These are phyloP conservation scores for Pao palembangensis DNA, from an alignment of 2,113 vertebrate species.

Conservation along the genomic window DNA sequence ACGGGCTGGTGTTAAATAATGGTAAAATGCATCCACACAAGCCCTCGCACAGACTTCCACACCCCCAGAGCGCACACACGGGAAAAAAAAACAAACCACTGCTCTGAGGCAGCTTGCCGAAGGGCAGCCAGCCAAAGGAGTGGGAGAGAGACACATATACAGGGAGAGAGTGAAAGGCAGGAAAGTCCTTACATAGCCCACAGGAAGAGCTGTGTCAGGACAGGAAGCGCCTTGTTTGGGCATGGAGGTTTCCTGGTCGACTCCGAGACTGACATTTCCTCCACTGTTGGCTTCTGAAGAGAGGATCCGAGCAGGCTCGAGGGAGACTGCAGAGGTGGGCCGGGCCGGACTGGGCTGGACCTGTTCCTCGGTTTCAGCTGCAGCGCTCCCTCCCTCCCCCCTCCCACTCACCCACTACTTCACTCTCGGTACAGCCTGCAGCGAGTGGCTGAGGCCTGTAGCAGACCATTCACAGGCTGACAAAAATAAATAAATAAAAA, in stretches of 20 bases:
- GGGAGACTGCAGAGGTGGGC: slow-evolving; percentile 69
- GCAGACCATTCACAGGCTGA: no score
- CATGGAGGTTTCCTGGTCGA: slow-evolving; percentile 75
- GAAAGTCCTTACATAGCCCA: slow-evolving; percentile 81
- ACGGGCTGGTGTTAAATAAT: slow-evolving; percentile 15
- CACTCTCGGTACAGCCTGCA: slow-evolving; percentile 37
- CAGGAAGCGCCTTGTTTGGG: slow-evolving; percentile 82
- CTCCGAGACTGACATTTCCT: slow-evolving; percentile 76
- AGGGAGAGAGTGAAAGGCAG: slow-evolving; percentile 52
- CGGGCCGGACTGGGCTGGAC: slow-evolving; percentile 56
- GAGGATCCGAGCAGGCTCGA: slow-evolving; percentile 72
- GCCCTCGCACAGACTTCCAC: slow-evolving; percentile 16
- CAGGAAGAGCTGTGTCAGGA: slow-evolving; percentile 78
- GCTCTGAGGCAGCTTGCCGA: slow-evolving; percentile 67
- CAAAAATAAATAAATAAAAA: slow-evolving; percentile 7
- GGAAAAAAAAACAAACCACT: slow-evolving; percentile 55
- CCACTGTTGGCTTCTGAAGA: slow-evolving; percentile 70
- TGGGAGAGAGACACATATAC: slow-evolving; percentile 44
- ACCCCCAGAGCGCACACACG: slow-evolving; percentile 16
- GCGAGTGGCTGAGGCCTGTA: slow-evolving; percentile 24
- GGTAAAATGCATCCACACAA: slow-evolving; percentile 18
- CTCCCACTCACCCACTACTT: slow-evolving; percentile 8
- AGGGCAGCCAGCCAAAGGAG: slow-evolving; percentile 74
- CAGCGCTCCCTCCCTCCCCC: slow-evolving; percentile 21
- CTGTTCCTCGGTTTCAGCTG: slow-evolving; percentile 61